Evolutionary conservation across 2,797 vertebrate genomes (phyloP).

Genomic region (Vespertilio murinus): DNA sequence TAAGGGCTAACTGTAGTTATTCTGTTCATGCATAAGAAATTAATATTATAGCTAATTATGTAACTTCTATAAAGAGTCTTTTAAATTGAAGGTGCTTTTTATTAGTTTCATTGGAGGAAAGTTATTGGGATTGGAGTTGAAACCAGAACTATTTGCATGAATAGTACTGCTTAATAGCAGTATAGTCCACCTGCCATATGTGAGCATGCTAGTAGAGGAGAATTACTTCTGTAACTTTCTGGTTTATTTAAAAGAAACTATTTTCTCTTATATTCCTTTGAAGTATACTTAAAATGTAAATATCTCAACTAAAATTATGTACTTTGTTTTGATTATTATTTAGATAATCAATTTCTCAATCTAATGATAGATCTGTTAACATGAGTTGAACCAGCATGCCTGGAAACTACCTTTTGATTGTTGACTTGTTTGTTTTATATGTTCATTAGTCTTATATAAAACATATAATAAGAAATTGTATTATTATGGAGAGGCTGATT

Average conservation of each 20-base stretch:
- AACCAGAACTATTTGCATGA: not conserved
- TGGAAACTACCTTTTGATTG: not conserved
- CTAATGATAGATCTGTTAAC: not conserved
- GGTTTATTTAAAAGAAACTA: not conserved
- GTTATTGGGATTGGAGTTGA: not conserved
- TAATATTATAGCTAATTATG: not conserved
- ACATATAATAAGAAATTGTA: not conserved
- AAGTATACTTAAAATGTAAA: conserved; percentile 13
- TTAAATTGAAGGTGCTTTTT: conserved; percentile 17
- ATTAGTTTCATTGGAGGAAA: not conserved
- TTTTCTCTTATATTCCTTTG: conserved; percentile 7
- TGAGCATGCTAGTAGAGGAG: not conserved
- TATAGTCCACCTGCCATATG: not conserved
- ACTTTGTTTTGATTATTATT: conserved; percentile 45
- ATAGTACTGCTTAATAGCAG: not conserved
- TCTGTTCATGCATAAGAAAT: not conserved
- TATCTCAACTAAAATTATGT: conserved; percentile 7
- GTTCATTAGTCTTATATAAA: not conserved
- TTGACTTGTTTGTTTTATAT: not conserved
- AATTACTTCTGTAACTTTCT: not conserved
- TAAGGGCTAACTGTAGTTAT: not conserved
- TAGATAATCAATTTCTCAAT: not conserved
- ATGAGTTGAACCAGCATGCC: not conserved
- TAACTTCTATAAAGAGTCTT: not conserved
- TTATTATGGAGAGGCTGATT: conserved; percentile 5